Base-by-base conservation (phyloP, 2,113 vertebrate species). In the Perca schrenkii region DNA sequence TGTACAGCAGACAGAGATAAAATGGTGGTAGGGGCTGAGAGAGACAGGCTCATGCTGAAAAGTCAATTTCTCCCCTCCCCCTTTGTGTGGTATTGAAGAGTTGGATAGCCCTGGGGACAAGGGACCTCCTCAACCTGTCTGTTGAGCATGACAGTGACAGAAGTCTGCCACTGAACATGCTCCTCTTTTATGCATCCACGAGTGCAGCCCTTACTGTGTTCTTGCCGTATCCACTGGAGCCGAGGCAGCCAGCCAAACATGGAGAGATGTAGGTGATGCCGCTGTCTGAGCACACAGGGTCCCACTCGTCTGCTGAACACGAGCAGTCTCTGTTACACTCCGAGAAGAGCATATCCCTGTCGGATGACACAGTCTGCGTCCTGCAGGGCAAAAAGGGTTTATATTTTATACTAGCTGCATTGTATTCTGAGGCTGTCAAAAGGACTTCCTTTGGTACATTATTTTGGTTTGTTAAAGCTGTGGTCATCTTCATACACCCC, bases 271-370 rank as follows among this genome's bases (percentile, higher is more conserved):
- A 99, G 0, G 97, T 98, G 80, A 99, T 80, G 53, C 97, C 96
- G 2, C 96, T 97, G 68, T 92, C 91, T 8, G 97, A 97, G 80
- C 98, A 99, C 67, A 99, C 95, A 0, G 98, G 98, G 50, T 99
- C 97, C 98, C 98, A 99, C 6, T 95, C 90, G 0, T 82, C 91
- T 40, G 86, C 43, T n/a, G 95, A 93, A 83, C 97, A 99, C 0
- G 94, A 94, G 88, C 97, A 99, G 91, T 87, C 84, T 31, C 86
- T 91, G 90, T 99, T 98, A 89, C 98, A 99, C 8, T 88, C 82
- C 19, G 97, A 95, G 86, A 95, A 86, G 16, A 97, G 34, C 19
- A 76, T 60, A 4, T 85, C 91, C 3, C 91, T 90, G 2, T 94
- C 53, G 46, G 78, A 25, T 0, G 74, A 89, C 31, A 95, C 31